Conservation (phyloP, 2,888 invertebrate species). For the Drosophila nr. perissopoda region DNA sequence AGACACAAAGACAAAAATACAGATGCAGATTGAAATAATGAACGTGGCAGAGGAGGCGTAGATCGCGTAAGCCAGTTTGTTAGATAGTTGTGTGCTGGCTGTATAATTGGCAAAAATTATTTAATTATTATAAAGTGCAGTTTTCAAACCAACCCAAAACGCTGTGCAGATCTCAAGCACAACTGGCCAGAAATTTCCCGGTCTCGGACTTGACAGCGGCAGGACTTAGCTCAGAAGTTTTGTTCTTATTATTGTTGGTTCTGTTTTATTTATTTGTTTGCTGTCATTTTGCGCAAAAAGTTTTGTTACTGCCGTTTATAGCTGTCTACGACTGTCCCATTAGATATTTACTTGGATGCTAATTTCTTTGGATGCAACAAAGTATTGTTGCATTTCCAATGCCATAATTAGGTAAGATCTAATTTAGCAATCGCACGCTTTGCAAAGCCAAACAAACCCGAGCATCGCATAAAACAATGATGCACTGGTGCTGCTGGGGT, state of each 20-base stretch:
- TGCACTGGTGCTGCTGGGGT: conserved; percentile 18
- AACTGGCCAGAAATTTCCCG: conserved; percentile 15
- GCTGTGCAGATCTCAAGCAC: conserved; percentile 1
- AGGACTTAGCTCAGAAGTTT: conserved; percentile 33
- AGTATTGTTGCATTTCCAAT: conserved; percentile 65
- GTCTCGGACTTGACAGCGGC: conserved; percentile 21
- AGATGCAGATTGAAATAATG: conserved; percentile 24
- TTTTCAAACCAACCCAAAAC: conserved; percentile 25
- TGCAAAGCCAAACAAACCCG: conserved; percentile 46
- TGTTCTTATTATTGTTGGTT: conserved; percentile 16
- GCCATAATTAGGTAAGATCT: conserved; percentile 76
- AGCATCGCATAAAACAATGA: conserved; percentile 48
- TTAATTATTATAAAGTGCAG: conserved; percentile 79
- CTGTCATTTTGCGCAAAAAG: conserved; percentile 28
- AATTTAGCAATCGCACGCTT: conserved; percentile 68
- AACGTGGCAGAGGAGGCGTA: conserved; percentile 15
- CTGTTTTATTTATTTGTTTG: conserved; percentile 43
- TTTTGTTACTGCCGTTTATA: conserved; percentile 43
- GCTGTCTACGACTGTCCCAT: conserved; percentile 21
- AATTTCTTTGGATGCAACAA: conserved; percentile 25
- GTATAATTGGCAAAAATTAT: conserved; percentile 76
- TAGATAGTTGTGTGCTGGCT: conserved; percentile 52
- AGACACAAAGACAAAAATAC: not conserved
- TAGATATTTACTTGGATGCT: conserved; percentile 22
- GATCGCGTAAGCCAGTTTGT: conserved; percentile 41